phyloP scores from a whole-genome alignment of 2,888 invertebrate species.

The Acanthoscelides obtectus region DNA sequence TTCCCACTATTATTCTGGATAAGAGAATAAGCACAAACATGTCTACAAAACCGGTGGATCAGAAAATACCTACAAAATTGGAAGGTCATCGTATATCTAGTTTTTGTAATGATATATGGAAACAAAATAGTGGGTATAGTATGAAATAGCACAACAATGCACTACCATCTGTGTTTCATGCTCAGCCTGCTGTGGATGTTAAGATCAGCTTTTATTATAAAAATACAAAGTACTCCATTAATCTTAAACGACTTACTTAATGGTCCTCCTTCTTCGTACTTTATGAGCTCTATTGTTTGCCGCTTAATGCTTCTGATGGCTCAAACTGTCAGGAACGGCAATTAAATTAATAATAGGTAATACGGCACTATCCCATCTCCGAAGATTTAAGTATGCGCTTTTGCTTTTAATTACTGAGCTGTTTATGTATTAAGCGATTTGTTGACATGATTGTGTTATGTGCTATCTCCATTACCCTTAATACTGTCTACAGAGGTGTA shows the following conservation, averaged over 20 bases:
- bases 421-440: too few species aligned
- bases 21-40: too few species aligned
- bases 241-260: background rate
- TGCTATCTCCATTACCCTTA: too few species aligned
- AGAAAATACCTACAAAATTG: too few species aligned
- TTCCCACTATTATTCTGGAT: too few species aligned
- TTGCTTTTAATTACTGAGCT: background rate
- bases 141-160: background rate
- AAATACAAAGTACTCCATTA: background rate
- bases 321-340: background rate
- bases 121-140: too few species aligned
- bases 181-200: background rate
- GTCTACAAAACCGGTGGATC: too few species aligned
- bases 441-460: too few species aligned
- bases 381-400: background rate
- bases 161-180: background rate
- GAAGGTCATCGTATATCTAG: too few species aligned
- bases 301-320: background rate
- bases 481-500: too few species aligned
- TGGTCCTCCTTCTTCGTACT: background rate
- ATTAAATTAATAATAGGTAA: background rate
- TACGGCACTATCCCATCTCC: background rate
- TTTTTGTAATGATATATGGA: too few species aligned
- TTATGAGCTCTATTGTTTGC: background rate
- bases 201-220: background rate